Evolutionary conservation across 2,888 invertebrate genomes (phyloP).

Genomic region (Callyntrura guangdongensis): DNA sequence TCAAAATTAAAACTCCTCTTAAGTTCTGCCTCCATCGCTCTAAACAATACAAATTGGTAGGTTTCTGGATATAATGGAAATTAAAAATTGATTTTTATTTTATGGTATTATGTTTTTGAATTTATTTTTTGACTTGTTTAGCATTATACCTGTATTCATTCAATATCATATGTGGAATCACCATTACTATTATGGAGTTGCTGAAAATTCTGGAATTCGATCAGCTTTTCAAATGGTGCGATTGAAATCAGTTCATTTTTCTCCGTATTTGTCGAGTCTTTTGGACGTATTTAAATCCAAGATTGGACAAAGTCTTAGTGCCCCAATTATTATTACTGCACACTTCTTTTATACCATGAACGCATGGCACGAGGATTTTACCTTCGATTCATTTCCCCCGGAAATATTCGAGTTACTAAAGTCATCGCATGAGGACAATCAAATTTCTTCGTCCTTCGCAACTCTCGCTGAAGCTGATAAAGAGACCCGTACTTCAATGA

Average conservation of each 20-base stretch:
- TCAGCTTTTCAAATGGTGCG: slow-evolving; percentile 97
- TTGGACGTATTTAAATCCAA: slow-evolving; percentile 96
- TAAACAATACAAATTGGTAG: slow-evolving; percentile 92
- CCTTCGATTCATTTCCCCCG: slow-evolving; percentile 82
- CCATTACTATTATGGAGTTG: slow-evolving; percentile 91
- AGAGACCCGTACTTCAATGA: slow-evolving; percentile 24
- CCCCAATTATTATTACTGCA: slow-evolving; percentile 90
- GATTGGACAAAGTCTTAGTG: slow-evolving; percentile 88
- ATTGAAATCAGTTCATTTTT: slow-evolving; percentile 91
- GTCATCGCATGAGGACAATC: slow-evolving; percentile 24
- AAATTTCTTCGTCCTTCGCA: not conserved
- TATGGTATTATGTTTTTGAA: not conserved
- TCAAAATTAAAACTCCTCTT: slow-evolving; percentile 92
- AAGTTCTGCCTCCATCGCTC: slow-evolving; percentile 93
- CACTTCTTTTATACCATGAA: slow-evolving; percentile 91
- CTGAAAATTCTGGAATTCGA: slow-evolving; percentile 91
- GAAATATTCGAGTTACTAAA: slow-evolving; percentile 81
- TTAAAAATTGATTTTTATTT: not conserved
- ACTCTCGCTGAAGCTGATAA: slow-evolving; percentile 30
- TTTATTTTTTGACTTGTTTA: slow-evolving; percentile 85
- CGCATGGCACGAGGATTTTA: slow-evolving; percentile 86
- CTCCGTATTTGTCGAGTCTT: slow-evolving; percentile 93
- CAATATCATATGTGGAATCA: slow-evolving; percentile 94
- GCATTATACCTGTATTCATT: slow-evolving; percentile 94
- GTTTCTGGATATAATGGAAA: slow-evolving; percentile 4